Evolutionary conservation across 2,797 vertebrate genomes (phyloP).

Genomic region (Neosalanx taihuensis): DNA sequence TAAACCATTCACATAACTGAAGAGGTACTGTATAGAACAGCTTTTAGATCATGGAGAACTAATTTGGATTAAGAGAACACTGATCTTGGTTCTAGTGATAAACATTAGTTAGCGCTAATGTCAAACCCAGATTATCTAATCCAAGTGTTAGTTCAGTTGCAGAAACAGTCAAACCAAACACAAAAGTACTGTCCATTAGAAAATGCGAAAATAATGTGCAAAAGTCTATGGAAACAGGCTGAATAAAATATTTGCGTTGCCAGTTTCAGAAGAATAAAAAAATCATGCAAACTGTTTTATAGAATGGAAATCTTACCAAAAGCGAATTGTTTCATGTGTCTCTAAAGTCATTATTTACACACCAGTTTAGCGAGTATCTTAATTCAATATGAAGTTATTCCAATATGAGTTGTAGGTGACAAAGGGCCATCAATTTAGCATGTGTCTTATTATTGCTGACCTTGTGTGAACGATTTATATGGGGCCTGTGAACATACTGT

Average conservation of each 20-base stretch:
- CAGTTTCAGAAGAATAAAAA: conserved; percentile 50
- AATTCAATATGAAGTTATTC: neutral
- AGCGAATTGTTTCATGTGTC: conserved; percentile 19
- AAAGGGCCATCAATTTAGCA: neutral
- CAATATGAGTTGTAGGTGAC: neutral
- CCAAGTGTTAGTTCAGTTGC: too few species aligned
- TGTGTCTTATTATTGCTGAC: neutral
- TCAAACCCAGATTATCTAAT: too few species aligned
- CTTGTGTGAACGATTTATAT: conserved; percentile 17
- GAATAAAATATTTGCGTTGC: conserved; percentile 15
- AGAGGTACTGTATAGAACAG: too few species aligned
- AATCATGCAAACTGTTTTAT: conserved; percentile 62
- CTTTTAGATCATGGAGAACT: too few species aligned
- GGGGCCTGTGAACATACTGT: conserved; percentile 42
- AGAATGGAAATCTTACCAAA: conserved; percentile 57
- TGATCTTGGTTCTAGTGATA: too few species aligned
- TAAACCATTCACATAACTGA: neutral
- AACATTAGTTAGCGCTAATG: too few species aligned
- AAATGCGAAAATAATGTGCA: too few species aligned
- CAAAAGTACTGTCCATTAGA: too few species aligned
- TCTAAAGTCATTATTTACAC: too few species aligned
- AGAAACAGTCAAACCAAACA: too few species aligned
- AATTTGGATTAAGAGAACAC: too few species aligned
- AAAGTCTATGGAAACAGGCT: too few species aligned
- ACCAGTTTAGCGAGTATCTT: neutral